phyloP scores from a whole-genome alignment of 1,140 invertebrate genomes.

The Neuroterus valhalla region DNA sequence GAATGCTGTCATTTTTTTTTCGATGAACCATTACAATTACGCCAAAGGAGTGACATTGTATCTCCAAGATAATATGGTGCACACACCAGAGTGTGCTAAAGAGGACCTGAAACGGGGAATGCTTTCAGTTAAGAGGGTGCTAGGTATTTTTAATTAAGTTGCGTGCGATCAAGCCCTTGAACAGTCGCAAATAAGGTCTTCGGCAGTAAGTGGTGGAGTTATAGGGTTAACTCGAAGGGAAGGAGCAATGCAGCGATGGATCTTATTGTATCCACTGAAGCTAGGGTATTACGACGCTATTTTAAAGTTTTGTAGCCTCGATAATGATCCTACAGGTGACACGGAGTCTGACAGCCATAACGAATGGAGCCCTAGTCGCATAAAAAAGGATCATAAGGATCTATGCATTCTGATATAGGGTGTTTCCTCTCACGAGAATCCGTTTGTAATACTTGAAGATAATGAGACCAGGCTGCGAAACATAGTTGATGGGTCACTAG shows the following conservation, averaged over 20 bases:
- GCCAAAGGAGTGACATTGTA: slow-evolving; percentile 2
- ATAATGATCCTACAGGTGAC: neutral
- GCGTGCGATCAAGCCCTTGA: slow-evolving; percentile 44
- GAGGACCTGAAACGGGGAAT: slow-evolving; percentile 10
- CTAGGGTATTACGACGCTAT: neutral
- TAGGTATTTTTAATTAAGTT: slow-evolving; percentile 18
- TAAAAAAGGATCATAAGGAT: slow-evolving; percentile 23
- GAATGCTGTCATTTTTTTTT: slow-evolving; percentile 12
- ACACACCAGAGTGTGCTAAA: neutral
- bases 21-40: slow-evolving; percentile 20
- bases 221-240: slow-evolving; percentile 56
- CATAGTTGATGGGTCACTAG: neutral
- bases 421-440: neutral
- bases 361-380: neutral
- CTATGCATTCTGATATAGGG: no score
- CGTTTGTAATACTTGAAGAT: neutral
- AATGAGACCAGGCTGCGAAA: no score
- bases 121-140: slow-evolving; percentile 13
- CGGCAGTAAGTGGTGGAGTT: slow-evolving; percentile 53
- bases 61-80: neutral
- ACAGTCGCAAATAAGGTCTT: slow-evolving; percentile 47
- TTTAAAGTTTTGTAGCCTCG: neutral
- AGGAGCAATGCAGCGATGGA: slow-evolving; percentile 45
- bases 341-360: neutral
- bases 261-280: slow-evolving; percentile 52